Evolutionary conservation across 2,113 vertebrate species (phyloP).

Genomic region (Pelobates fuscus): DNA sequence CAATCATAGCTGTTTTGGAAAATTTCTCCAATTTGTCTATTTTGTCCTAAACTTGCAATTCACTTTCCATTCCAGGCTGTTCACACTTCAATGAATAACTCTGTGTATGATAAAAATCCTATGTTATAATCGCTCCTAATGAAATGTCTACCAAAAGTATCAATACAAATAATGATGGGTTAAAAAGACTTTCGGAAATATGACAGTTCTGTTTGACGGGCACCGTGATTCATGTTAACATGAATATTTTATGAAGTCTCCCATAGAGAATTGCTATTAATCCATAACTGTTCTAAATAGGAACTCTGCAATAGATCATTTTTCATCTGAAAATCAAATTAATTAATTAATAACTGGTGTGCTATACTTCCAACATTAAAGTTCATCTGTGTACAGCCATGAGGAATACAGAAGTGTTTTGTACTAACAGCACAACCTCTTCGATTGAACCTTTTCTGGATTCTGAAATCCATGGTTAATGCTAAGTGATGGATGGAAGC

Average conservation of each 20-base stretch:
- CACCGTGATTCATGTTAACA: neutral
- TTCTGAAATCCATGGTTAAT: neutral
- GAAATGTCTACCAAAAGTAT: too few species aligned
- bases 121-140: too few species aligned
- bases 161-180: neutral
- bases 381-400: neutral
- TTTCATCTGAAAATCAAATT: neutral
- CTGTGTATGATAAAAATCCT: too few species aligned
- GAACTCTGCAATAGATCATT: neutral
- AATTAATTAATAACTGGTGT: neutral
- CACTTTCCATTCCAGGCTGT: too few species aligned
- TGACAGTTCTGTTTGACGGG: neutral
- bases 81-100: too few species aligned
- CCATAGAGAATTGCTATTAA: neutral
- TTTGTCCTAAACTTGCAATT: too few species aligned
- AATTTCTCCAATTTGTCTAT: too few species aligned
- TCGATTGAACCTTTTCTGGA: neutral
- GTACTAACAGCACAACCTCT: neutral
- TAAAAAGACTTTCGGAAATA: neutral
- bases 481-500: neutral
- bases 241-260: slow-evolving; percentile 1
- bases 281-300: neutral
- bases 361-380: neutral
- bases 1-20: too few species aligned
- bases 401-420: too few species aligned